Base-by-base conservation (phyloP, 2,797 vertebrate genomes). In the Lithobates sylvaticus region DNA sequence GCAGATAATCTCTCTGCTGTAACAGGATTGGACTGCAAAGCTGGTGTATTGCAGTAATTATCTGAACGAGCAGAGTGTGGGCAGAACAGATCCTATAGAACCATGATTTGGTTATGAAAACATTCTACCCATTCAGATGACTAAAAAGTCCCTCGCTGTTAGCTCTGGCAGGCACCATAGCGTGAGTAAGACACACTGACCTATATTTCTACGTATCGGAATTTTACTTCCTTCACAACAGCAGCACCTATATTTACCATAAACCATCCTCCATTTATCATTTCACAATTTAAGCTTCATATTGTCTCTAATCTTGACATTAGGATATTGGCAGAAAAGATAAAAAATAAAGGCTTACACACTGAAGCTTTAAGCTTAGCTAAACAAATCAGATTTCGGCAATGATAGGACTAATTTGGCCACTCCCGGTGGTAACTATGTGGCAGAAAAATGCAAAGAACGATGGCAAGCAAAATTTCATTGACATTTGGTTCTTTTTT, bases 121-220 rank as follows among this genome's bases (percentile, higher is more conserved):
- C 47, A 86, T 78, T 70, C 54, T 86, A 54, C 74, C 67, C 72
- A 81, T 80, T 75, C 65, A 71, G 32, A 76, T 81, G 65, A 81
- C 78, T 39, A 74, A 81, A 76, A 81, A 50, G 47, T 32, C 21
- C 61, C 39, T 78, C n/a, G 79, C 67, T 47, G 77, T 82, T 13
- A 42, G 67, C 16, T 78, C 70, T 61, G 76, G 75, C 85, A 83
- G 68, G 64, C 67, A 26, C 27, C 67, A 10, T 76, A 44, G 16
- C 47, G 50, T 82, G 74, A 86, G 68, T 73, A 73, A 82, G 74
- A 86, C 85, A 83, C 29, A 83, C 68, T 86, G 85, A 83, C 80
- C 85, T 83, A 86, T 77, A 64, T 83, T 71, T 29, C 39, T 34
- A 16, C 67, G 26, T 5, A 67, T 74, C 6, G 64, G 39, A 15